Percentiles rank a stretch among this genome's conserved stretches.
These are phyloP conservation scores for Agrotis exclamationis DNA, from an alignment of 2,888 invertebrate genomes.

Conservation along the genomic window DNA sequence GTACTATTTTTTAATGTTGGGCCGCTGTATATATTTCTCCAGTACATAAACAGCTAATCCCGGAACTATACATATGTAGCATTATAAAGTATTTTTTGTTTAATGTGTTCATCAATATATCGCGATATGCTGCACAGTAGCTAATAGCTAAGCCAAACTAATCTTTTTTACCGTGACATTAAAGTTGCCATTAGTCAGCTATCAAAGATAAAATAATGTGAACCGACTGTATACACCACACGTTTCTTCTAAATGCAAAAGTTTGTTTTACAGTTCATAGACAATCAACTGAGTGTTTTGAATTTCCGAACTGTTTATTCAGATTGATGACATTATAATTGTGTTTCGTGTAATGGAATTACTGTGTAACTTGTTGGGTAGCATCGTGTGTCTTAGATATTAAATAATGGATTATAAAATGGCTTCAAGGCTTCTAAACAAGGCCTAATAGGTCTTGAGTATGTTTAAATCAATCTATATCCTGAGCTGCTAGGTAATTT, in stretches of 20 bases:
- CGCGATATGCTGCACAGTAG: no score
- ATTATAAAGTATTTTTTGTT: no score
- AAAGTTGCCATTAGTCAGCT: no score
- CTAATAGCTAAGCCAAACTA: no score
- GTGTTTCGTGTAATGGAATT: slow-evolving; percentile 57
- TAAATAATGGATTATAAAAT: slow-evolving; percentile 10
- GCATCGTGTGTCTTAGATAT: neutral
- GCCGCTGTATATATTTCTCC: no score
- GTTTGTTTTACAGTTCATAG: slow-evolving; percentile 73
- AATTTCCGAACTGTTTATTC: slow-evolving; percentile 72
- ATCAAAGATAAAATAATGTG: no score
- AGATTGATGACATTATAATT: slow-evolving; percentile 75
- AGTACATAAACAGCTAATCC: no score
- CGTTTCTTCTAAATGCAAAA: slow-evolving; percentile 77
- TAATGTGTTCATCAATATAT: no score
- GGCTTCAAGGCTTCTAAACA: neutral
- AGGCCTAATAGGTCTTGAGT: neutral
- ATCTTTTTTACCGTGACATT: no score
- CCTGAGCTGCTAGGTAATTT: no score
- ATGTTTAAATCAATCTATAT: neutral
- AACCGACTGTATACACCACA: slow-evolving; percentile 66
- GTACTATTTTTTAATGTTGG: no score
- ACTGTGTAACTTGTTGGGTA: slow-evolving; percentile 25
- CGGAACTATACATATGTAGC: no score
- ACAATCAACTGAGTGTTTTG: slow-evolving; percentile 70